Evolutionary conservation across 2,888 invertebrate genomes (phyloP), one percentile per base, ranked within the genome.

Genomic region (Lepidonotus clava): DNA sequence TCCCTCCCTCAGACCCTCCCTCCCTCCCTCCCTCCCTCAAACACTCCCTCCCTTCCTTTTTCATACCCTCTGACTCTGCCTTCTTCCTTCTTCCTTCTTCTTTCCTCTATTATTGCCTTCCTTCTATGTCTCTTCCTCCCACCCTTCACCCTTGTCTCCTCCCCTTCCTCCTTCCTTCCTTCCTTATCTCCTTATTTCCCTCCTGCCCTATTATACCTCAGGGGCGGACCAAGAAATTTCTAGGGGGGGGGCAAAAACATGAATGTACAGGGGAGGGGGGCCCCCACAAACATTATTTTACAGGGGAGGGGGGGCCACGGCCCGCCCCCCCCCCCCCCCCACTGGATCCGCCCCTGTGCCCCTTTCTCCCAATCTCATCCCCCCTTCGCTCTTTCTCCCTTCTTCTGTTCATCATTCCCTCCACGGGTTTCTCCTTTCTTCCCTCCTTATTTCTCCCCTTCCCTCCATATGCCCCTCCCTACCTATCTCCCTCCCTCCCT

Each of bases 301-400:
- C n/a, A n/a, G n/a, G n/a, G n/a, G n/a, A n/a, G n/a, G n/a, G n/a
- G n/a, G n/a, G n/a, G n/a, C n/a, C n/a, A n/a, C n/a, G n/a, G n/a
- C n/a, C n/a, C n/a, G n/a, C n/a, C n/a, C 66, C 66, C n/a, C 28
- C 66, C 66, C 66, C 24, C 28, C 66, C 66, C 66, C 66, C 66
- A 11, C 6, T 66, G n/a, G n/a, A n/a, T 8, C 66, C 28, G 6
- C 28, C 66, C 24, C n/a, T 8, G 11, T 24, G 6, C 66, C 24
- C 28, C 66, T 24, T 32, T n/a, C 66, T 66, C 66, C 66, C 28
- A 8, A 6, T n/a, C n/a, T 24, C 28, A 6, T 32, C 28, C 66
- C n/a, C 66, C 66, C 66, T 32, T n/a, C 28, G 6, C 66, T n/a
- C 28, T 21, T 66, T n/a, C 28, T 66, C 66, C 28, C n/a, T 66